These are phyloP conservation scores for Chiroxiphia lanceolata DNA, from an alignment of 2,797 vertebrate genomes.

Conservation along the genomic window DNA sequence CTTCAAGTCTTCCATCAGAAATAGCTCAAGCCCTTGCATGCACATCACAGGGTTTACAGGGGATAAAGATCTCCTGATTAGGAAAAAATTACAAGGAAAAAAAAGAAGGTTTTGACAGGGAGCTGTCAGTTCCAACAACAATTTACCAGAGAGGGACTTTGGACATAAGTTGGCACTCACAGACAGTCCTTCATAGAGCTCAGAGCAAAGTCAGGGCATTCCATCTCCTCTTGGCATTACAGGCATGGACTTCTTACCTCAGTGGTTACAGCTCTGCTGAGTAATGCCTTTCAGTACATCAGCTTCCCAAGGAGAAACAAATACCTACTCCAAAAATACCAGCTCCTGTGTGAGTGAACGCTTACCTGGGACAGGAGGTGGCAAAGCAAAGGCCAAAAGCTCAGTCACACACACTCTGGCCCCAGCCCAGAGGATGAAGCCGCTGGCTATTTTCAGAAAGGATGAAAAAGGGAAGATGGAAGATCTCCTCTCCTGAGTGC, in stretches of 20 bases:
- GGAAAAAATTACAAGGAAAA: neutral
- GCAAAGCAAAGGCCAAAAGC: neutral
- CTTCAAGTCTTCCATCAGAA: neutral
- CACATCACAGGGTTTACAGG: neutral
- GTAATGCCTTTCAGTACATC: neutral
- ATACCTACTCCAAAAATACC: neutral
- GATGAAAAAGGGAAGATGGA: neutral
- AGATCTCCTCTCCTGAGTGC: rapidly evolving
- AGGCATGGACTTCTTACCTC: neutral
- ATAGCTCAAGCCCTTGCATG: neutral
- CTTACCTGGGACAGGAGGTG: neutral
- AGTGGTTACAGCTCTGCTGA: neutral
- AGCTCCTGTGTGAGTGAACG: rapidly evolving
- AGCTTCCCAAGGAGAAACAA: neutral
- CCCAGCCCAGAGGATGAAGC: neutral
- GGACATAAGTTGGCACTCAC: neutral
- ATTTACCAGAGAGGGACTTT: rapidly evolving
- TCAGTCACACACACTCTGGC: neutral
- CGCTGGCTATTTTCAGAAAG: neutral
- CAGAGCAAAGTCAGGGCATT: neutral
- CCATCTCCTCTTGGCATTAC: neutral
- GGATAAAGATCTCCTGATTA: neutral
- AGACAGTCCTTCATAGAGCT: neutral
- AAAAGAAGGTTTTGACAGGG: neutral
- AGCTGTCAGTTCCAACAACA: neutral